Percentiles rank a stretch among this genome's conserved stretches.
Conservation (phyloP, 2,888 invertebrate species). For the Pharmacophagus antenor region DNA sequence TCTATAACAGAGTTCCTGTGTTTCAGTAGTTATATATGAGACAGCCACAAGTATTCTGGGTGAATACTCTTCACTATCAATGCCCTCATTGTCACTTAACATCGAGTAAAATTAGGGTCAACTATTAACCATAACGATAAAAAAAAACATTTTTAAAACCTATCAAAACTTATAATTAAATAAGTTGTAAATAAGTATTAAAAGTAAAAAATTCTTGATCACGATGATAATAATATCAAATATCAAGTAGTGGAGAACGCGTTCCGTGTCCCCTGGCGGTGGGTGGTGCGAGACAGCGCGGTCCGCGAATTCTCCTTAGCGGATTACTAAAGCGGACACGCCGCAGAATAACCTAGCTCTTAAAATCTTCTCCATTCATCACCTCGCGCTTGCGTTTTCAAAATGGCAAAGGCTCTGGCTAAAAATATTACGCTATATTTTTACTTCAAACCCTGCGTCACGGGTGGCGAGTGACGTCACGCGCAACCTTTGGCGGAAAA, state of each 20-base stretch:
- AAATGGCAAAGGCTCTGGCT: constrained; percentile 19
- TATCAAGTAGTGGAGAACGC: constrained; percentile 31
- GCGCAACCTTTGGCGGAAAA: neutral
- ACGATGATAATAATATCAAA: constrained; percentile 10
- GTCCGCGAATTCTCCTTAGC: constrained; percentile 34
- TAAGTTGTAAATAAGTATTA: too few species aligned
- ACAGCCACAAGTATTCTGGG: too few species aligned
- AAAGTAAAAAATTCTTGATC: too few species aligned
- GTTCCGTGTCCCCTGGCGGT: constrained; percentile 30
- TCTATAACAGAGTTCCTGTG: too few species aligned
- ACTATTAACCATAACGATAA: too few species aligned
- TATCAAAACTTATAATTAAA: too few species aligned
- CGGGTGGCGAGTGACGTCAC: constrained; percentile 13
- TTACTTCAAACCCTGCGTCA: constrained; percentile 7
- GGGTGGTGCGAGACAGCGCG: constrained; percentile 33
- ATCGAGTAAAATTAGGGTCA: too few species aligned
- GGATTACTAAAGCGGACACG: constrained; percentile 41
- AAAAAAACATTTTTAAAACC: too few species aligned
- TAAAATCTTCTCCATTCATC: constrained; percentile 30
- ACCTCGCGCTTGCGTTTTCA: constrained; percentile 28
- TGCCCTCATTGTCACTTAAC: too few species aligned
- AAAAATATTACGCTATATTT: constrained; percentile 27
- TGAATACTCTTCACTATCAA: too few species aligned
- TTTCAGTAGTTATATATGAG: too few species aligned
- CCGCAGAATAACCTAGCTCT: constrained; percentile 37